Conservation (phyloP, 2,888 invertebrate genomes). For the Helicoverpa assulta region DNA sequence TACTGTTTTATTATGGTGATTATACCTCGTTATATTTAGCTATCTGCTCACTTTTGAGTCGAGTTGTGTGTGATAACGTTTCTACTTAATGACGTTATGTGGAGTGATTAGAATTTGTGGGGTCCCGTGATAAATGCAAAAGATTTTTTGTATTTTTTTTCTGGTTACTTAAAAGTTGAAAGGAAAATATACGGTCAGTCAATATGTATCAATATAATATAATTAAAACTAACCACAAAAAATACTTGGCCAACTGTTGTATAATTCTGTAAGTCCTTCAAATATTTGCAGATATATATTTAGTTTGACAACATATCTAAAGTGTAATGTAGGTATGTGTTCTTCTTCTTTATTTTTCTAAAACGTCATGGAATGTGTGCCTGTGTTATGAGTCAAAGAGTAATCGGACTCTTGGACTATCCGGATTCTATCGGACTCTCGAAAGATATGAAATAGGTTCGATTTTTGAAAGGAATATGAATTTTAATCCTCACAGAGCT, state of each 20-base stretch:
- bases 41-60: constrained; percentile 3
- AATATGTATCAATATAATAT: no score
- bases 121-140: neutral
- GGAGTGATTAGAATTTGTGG: neutral
- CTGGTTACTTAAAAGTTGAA: no score
- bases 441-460: neutral
- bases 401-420: neutral
- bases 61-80: neutral
- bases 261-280: no score
- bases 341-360: no score
- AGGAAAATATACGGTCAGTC: no score
- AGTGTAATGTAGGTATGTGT: no score
- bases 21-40: neutral
- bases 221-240: no score
- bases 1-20: constrained; percentile 23
- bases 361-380: no score
- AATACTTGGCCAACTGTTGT: no score
- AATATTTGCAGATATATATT: no score
- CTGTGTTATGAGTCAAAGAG: constrained; percentile 1
- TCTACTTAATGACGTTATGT: neutral
- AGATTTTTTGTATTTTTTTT: no score
- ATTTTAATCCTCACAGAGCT: neutral
- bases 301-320: no score
- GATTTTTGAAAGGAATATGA: neutral
- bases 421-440: neutral